These are phyloP conservation scores for Grallaria varia DNA, from an alignment of 2,113 vertebrate species.

Conservation along the genomic window DNA sequence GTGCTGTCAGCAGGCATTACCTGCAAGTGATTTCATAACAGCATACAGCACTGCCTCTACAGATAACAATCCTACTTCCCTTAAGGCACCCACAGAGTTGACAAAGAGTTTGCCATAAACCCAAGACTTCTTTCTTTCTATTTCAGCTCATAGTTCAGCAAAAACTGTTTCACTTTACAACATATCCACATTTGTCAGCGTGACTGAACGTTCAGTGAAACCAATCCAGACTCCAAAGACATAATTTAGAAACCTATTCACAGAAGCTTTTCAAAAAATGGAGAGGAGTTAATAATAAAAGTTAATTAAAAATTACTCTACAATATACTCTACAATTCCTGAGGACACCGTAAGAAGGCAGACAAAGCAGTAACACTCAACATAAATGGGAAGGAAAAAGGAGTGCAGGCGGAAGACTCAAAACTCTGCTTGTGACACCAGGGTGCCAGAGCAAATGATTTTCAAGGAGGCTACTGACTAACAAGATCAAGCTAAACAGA, in stretches of 20 bases:
- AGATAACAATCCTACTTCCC: conserved; percentile 20
- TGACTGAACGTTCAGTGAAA: not conserved
- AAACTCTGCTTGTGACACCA: not conserved
- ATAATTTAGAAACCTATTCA: not conserved
- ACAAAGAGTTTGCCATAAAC: not conserved
- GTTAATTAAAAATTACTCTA: not conserved
- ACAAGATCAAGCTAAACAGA: not conserved
- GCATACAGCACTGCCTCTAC: not conserved
- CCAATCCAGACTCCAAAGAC: not conserved
- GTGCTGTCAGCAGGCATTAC: not conserved
- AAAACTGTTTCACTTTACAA: not conserved
- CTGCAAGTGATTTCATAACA: not conserved
- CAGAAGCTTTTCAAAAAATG: not conserved
- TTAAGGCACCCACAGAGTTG: not conserved
- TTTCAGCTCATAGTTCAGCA: not conserved
- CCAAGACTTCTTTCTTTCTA: not conserved
- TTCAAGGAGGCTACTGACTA: not conserved
- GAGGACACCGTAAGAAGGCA: not conserved
- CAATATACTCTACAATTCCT: not conserved
- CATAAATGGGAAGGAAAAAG: not conserved
- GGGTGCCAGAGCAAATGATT: not conserved
- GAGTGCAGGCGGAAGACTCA: not conserved
- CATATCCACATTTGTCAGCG: not conserved
- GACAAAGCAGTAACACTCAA: not conserved
- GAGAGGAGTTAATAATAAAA: not conserved